Base-by-base conservation (phyloP, 2,113 vertebrate genomes). In the Rhinopomastus cyanomelas region DNA sequence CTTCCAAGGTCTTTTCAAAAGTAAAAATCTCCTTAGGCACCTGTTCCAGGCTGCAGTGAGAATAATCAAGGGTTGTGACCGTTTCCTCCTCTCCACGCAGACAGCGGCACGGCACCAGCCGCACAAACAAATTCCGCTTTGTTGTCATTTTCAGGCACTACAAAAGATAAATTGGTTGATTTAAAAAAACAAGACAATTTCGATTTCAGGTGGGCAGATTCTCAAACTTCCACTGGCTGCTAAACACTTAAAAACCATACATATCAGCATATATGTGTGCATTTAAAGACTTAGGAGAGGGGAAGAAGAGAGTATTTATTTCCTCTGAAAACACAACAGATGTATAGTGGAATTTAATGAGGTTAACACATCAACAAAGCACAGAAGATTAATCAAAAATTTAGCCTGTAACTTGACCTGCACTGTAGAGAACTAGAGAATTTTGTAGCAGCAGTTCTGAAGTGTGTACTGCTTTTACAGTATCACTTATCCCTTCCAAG, bases 21-120 rank as follows among this genome's bases (percentile, higher is more conserved):
- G 98, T 97, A 92, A 99, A 99, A 97, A 99, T 99, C 97, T 99
- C 99, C 97, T 99, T 99, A 90, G 99, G 99, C 97, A 99, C 99
- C 85, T 99, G 99, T 95, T 99, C 99, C 98, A 99, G 98, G 98
- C 99, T 99, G 97, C 99, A 99, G 95, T 99, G 99, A 95, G 99
- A 99, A 97, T 99, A 99, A 97, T 99, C 99, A 94, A 99, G 98
- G 18, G 97, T 98, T 95, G 99, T 99, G 76, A 99, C 98, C 6
- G 98, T 97, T 98, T 99, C 99, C 97, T 99, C 99, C 96, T 99
- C 99, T 62, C 99, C 99, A 78, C 99, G 98, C 76, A 99, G 97
- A 95, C 99, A 99, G 96, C 99, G 98, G 98, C 99, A 99, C 52
- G 99, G 98, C 96, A 99, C 98, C 97, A 99, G 98, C 85, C 99